A percentile compares a stretch with the other conserved stretches of the same genome.
Conservation (phyloP, 2,888 invertebrate genomes). For the Pseudeuparius sepicola region DNA sequence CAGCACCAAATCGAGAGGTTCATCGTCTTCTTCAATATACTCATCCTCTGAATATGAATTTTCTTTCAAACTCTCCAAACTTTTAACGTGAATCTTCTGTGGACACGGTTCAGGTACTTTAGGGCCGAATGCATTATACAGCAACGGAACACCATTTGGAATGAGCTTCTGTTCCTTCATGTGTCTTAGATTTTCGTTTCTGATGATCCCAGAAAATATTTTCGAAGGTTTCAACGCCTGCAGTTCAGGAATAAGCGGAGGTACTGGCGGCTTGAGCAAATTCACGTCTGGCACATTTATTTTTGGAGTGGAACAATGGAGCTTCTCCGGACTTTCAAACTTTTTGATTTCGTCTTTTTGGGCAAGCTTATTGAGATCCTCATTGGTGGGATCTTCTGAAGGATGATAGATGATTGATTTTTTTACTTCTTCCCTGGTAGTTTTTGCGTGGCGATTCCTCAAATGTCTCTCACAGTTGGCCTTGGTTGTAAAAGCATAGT, state of each 20-base stretch:
- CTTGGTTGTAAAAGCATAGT: constrained; percentile 94
- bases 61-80: constrained; percentile 51
- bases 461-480: constrained; percentile 95
- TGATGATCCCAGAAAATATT: constrained; percentile 26
- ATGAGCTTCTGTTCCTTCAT: constrained; percentile 27
- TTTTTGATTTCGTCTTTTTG: constrained; percentile 47
- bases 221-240: constrained; percentile 16
- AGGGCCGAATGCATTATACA: constrained; percentile 26
- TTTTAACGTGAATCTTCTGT: constrained; percentile 43
- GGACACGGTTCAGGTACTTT: constrained; percentile 18
- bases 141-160: constrained; percentile 25
- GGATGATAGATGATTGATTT: constrained; percentile 80
- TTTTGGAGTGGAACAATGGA: constrained; percentile 34
- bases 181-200: constrained; percentile 28
- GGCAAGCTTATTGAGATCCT: constrained; percentile 50
- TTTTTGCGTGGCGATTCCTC: constrained; percentile 81
- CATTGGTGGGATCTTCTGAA: constrained; percentile 73
- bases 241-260: constrained; percentile 24
- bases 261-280: constrained; percentile 15
- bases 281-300: constrained; percentile 22
- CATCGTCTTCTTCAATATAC: constrained; percentile 26
- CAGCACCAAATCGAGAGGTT: constrained; percentile 46
- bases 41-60: constrained; percentile 40
- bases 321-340: constrained; percentile 30
- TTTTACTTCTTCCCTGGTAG: constrained; percentile 80